Base-by-base conservation (phyloP, 2,888 invertebrate species). In the Lasioglossum marginatum region DNA sequence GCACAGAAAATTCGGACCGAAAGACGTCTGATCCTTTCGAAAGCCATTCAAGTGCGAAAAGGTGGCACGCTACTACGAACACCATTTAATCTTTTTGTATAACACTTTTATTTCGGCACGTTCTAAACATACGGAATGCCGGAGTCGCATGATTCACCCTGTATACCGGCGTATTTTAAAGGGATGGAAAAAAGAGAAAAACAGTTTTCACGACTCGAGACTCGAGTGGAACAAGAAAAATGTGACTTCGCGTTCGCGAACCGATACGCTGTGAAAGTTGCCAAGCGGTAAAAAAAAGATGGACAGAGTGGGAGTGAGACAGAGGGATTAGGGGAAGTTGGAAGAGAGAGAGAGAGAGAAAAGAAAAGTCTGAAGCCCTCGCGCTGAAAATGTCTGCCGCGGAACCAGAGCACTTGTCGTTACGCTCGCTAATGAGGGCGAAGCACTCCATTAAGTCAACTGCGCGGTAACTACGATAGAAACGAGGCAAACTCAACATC, bases 371-470 rank as follows among this genome's bases (percentile, higher is more conserved):
- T 85, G 34, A 72, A 60, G 86, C 82, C 74, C 78, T 80, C 74
- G 70, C 79, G 73, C 66, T 81, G 83, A 71, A 90, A 90, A 90
- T 90, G 83, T 88, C 87, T 91, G 83, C 87, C 88, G 79, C 85
- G 82, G 81, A 77, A 81, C 79, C 82, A 63, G 86, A 80, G 87
- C 87, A 91, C 89, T 92, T 87, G 89, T 91, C 91, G 86, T 92
- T 92, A 88, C 87, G 86, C 82, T 79, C 87, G 85, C 91, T 92
- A 92, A 92, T 92, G 92, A 92, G 88, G 87, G 89, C 89, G 91
- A 86, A 88, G 88, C 91, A 92, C 91, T 92, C 88, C 90, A 92
- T 92, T 92, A 92, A 92, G 87, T 92, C 88, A 87, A 91, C 89
- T 88, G 85, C 84, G 79, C 84, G 88, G 77, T 78, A 89, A 89